Evolutionary conservation across 2,797 vertebrate species (phyloP).

Genomic region (Discoglossus pictus): DNA sequence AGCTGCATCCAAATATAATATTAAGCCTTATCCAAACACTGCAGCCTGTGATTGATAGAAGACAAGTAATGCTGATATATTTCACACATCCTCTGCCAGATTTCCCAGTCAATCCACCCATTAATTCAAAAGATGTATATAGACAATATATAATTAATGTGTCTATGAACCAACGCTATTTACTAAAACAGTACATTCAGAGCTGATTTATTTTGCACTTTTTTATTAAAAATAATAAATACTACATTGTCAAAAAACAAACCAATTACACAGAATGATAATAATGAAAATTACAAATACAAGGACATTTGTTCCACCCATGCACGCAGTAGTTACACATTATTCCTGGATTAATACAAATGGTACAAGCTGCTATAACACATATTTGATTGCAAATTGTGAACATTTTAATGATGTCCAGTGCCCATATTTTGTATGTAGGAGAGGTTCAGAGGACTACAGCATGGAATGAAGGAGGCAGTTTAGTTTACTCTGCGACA

Average conservation of each 20-base stretch:
- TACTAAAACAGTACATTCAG: background rate
- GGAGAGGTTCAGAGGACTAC: too few species aligned
- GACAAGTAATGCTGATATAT: constrained; percentile 33
- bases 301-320: too few species aligned
- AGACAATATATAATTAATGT: constrained; percentile 12
- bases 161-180: constrained; percentile 8
- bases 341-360: too few species aligned
- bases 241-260: background rate
- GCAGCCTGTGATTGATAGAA: constrained; percentile 5
- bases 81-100: constrained; percentile 18
- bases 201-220: constrained; percentile 3
- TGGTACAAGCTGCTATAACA: too few species aligned
- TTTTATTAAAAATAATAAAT: constrained; percentile 15
- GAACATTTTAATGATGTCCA: too few species aligned
- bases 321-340: too few species aligned
- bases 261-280: too few species aligned
- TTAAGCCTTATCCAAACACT: constrained; percentile 32
- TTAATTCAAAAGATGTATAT: constrained; percentile 5
- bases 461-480: too few species aligned
- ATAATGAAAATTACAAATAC: too few species aligned
- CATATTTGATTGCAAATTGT: too few species aligned
- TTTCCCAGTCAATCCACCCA: constrained; percentile 22
- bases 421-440: too few species aligned
- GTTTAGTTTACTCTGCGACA: too few species aligned
- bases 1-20: constrained; percentile 25